Evolutionary conservation across 2,888 invertebrate genomes (phyloP), one percentile per base, ranked within the genome.

Genomic region (Noctua pronuba): DNA sequence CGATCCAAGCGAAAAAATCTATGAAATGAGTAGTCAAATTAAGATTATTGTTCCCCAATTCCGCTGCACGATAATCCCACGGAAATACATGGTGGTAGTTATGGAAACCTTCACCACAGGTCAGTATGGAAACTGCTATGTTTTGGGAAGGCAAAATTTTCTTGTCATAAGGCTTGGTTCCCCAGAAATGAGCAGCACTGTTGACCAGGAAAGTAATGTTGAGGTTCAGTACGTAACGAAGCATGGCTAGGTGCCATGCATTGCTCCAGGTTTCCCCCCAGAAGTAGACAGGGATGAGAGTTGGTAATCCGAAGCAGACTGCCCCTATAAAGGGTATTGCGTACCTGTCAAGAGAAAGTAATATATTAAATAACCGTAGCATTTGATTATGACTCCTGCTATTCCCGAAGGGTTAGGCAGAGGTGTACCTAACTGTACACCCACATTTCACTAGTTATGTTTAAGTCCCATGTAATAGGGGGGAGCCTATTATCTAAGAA

Each of bases 141-240:
- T 91, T 94, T 78, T 94, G 91, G 0, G 83, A 82, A 4, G 94
- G 90, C 38, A 83, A 18, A 38, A 95, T 91, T 11, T 73, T 85
- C 84, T 90, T 92, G 77, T 97, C 95, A 73, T 97, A 97, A 44
- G 96, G 95, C 71, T 93, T 94, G 62, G 92, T 90, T 1, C 97
- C 97, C 93, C 93, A 97, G 46, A 94, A 89, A 90, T 98, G 98
- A 24, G 98, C 97, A 6, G 96, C 97, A 85, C 97, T 97, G 93
- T 98, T 98, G 2, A 98, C 97, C n/a, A 97, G 92, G 97, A 97
- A 98, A 0, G 97, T 97, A 79, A 95, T 94, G 90, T 98, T 97
- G 28, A 98, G 95, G 11, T 96, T 96, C 71, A 96, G 86, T 21
- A 95, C 92, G 90, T 97, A 98, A 58, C 98, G 95, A 16, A 97